A percentile compares a stretch with the other conserved stretches of the same genome.
Conservation (phyloP, 2,797 vertebrate genomes). For the Tiaroga cobitis region DNA sequence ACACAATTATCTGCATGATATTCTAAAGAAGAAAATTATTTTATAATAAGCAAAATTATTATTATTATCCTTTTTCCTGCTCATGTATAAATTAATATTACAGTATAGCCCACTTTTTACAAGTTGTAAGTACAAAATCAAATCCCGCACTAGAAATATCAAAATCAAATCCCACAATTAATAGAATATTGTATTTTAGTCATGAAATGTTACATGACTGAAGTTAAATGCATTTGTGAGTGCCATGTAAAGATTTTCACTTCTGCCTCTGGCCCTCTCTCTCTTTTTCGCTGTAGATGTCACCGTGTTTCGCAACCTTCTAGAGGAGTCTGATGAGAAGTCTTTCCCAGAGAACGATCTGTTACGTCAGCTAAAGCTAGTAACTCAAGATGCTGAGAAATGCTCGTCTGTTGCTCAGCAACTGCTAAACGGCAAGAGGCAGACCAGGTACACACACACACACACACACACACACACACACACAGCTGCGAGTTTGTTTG, state of each 20-base stretch:
- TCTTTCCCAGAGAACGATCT: conserved; percentile 93
- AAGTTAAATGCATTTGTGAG: background rate
- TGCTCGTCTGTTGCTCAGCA: conserved; percentile 92
- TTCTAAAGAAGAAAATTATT: background rate
- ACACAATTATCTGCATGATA: background rate
- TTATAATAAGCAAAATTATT: background rate
- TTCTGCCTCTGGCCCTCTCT: background rate
- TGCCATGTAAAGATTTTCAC: background rate
- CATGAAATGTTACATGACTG: background rate
- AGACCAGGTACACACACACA: conserved; percentile 85
- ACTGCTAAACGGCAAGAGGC: conserved; percentile 90
- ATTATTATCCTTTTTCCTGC: background rate
- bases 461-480: no score
- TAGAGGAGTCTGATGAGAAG: conserved; percentile 87
- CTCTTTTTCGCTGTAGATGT: conserved; percentile 76
- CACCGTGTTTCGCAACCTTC: conserved; percentile 85
- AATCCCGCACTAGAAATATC: background rate
- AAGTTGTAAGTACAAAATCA: background rate
- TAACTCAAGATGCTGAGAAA: conserved; percentile 92
- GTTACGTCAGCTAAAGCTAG: conserved; percentile 85
- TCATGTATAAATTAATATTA: background rate
- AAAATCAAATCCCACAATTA: no score
- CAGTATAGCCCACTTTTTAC: background rate
- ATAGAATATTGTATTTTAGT: background rate
- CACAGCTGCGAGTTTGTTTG: no score